Evolutionary conservation across 2,888 invertebrate species (phyloP), one percentile per base, ranked within the genome.

Genomic region (Himalopsyche tibetana): DNA sequence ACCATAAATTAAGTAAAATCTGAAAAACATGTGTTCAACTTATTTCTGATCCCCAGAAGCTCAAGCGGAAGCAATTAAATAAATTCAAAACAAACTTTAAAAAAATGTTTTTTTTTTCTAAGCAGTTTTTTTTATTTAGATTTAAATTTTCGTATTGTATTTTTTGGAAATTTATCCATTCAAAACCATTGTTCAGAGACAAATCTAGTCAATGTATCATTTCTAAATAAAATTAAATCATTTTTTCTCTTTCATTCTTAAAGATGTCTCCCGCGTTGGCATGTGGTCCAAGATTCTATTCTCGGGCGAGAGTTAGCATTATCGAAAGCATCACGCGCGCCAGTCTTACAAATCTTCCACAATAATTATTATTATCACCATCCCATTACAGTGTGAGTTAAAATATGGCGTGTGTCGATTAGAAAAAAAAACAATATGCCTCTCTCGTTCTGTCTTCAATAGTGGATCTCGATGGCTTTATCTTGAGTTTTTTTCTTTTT

Each of bases 331-430:
- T 36, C 19, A 74, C 74, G 74, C 74, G 74, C 74, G 74, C 74
- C 74, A 74, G 38, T 74, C 74, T 74, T 74, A 74, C 28, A 74
- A 74, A 74, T 74, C 74, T 36, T 74, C 74, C 19, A 74, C 74
- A 74, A 74, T 36, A 36, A 74, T 74, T 74, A 74, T 74, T 74
- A 38, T 74, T 74, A 74, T 74, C 36, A 74, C 36, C 74, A 74
- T 36, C 15, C 15, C 19, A 36, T 36, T 74, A 15, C 74, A n/a
- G 5, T 36, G 11, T 11, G 19, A 74, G 12, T 74, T 74, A 38
- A 74, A 74, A 74, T 74, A 74, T 74, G 74, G 74, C 74, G 74
- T 74, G 74, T 74, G 74, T 74, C 74, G 74, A 74, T 74, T 74
- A 12, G 74, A 36, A 74, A 36, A 74, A 74, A 74, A 69, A 11